Percentiles rank a stretch among this genome's conserved stretches.
These are phyloP conservation scores for Xanthorhoe designata DNA, from an alignment of 2,888 invertebrate species.

Conservation along the genomic window DNA sequence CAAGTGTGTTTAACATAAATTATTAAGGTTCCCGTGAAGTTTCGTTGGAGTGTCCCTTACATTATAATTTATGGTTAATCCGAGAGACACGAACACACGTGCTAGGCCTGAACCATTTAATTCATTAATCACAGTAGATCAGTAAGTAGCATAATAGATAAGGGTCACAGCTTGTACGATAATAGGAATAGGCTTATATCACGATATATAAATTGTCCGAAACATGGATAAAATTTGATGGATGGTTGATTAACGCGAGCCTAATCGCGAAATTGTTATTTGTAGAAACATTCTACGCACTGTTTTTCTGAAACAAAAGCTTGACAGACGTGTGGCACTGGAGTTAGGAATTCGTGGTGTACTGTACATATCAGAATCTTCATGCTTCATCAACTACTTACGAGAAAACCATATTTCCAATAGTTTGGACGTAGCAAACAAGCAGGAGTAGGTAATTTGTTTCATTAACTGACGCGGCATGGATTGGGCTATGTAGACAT, in stretches of 20 bases:
- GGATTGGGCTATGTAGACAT: neutral
- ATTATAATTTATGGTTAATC: conserved; percentile 35
- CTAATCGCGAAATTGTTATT: too few relatives aligned
- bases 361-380: conserved; percentile 1
- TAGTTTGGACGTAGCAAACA: neutral
- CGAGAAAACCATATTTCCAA: conserved; percentile 10
- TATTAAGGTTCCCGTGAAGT: conserved; percentile 31
- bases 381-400: conserved; percentile 1
- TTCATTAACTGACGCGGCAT: neutral
- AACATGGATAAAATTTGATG: neutral
- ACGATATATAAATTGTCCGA: conserved; percentile 2
- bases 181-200: conserved; percentile 6
- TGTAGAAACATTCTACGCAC: neutral
- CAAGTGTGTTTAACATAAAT: conserved; percentile 31
- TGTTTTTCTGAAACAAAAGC: conserved; percentile 3
- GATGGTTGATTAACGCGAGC: neutral
- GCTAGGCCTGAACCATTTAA: conserved; percentile 26
- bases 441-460: too few relatives aligned
- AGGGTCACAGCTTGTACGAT: conserved; percentile 13
- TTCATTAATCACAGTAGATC: conserved; percentile 30
- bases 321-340: neutral
- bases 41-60: conserved; percentile 26
- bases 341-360: neutral
- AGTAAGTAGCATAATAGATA: conserved; percentile 23
- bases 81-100: conserved; percentile 19